A percentile compares a stretch with the other conserved stretches of the same genome.
Conservation (phyloP, 1,140 invertebrate species). For the Bombus sibiricus region DNA sequence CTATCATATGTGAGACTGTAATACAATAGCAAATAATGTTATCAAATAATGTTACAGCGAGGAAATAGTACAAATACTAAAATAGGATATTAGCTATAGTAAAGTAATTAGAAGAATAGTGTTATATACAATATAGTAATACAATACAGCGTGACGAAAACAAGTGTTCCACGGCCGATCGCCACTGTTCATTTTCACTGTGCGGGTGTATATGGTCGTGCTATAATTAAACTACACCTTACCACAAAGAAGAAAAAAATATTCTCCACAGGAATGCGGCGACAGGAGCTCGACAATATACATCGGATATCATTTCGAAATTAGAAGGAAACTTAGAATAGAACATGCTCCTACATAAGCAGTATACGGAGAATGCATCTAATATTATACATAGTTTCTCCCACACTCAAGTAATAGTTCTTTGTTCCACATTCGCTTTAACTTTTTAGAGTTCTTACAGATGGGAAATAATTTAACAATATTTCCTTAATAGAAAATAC, state of each 20-base stretch:
- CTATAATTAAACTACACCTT: constrained; percentile 60
- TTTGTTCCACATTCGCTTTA: background rate
- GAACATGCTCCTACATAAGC: background rate
- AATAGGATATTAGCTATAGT: background rate
- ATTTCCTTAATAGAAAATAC: background rate
- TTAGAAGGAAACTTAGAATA: constrained; percentile 24
- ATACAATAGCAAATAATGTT: no score
- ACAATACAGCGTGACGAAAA: constrained; percentile 23
- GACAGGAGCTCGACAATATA: background rate
- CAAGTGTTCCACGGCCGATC: constrained; percentile 25
- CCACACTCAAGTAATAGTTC: background rate
- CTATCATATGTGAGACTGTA: no score
- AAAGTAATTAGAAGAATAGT: background rate
- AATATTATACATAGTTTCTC: background rate
- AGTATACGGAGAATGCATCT: background rate
- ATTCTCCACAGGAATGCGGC: constrained; percentile 15
- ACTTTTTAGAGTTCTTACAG: background rate
- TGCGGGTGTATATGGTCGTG: constrained; percentile 17
- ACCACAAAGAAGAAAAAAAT: constrained; percentile 33
- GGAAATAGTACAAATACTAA: no score
- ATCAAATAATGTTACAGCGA: no score
- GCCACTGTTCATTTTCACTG: constrained; percentile 21
- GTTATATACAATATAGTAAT: background rate
- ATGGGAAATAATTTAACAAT: background rate
- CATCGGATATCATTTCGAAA: background rate